Evolutionary conservation across 2,888 invertebrate genomes (phyloP), one percentile per base, ranked within the genome.

Genomic region (Sthenelais limicola): DNA sequence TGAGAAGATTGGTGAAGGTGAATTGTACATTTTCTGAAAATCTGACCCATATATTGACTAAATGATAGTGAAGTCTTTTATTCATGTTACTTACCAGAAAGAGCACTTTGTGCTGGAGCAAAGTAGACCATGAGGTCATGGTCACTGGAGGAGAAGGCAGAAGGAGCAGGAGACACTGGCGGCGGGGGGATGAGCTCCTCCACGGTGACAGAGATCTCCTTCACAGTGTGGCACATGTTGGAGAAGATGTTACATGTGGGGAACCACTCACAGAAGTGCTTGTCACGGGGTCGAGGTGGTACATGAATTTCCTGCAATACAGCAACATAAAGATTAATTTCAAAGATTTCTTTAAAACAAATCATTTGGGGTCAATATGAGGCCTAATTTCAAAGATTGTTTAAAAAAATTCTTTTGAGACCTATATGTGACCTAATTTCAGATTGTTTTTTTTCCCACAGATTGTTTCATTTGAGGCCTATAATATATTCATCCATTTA

Each of bases 241-340:
- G 81, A 78, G 58, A 83, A 79, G 70, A 87, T 85, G 74, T 82
- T 81, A 58, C 81, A 81, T 12, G 84, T 82, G 7, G 84, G 80
- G 78, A 87, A 89, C 89, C 89, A 89, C 30, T 84, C 84, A 35
- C 79, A 76, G 70, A 85, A 86, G 35, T 85, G 80, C 56, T 84
- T 78, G 77, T 89, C 88, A 49, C 81, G 80, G 0, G 86, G 87
- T 49, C 79, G 79, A 15, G 78, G 76, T 26, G 90, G 85, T 68
- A 84, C 82, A 24, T 80, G 68, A 51, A 24, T 72, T 74, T 73
- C 66, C 74, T 74, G 68, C 26, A 32, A 72, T 15, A 28, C n/a
- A n/a, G n/a, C n/a, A n/a, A n/a, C n/a, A n/a, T n/a, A n/a, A n/a
- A n/a, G n/a, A n/a, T 12, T 21, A 54, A 9, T 51, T 68, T 51